Conservation (phyloP, 2,113 vertebrate species). For the Melanocharis versteri region DNA sequence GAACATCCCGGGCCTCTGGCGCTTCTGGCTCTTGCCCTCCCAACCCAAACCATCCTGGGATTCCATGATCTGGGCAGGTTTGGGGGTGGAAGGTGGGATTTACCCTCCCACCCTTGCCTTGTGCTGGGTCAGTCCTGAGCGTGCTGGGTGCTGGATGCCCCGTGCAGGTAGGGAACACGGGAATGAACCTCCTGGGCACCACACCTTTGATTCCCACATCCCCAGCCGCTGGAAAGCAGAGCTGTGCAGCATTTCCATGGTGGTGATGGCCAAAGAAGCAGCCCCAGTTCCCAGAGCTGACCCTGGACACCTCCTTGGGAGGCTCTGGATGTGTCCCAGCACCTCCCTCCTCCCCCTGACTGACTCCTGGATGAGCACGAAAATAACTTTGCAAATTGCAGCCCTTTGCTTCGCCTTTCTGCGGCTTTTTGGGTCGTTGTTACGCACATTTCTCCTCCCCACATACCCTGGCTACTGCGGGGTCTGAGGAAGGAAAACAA, state of each 20-base stretch:
- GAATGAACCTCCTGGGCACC: background rate
- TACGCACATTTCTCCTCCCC: background rate
- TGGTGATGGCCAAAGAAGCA: background rate
- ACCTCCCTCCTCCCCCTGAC: background rate
- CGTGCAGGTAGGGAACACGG: background rate
- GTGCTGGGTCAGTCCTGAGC: background rate
- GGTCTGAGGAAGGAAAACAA: background rate
- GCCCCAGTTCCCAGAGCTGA: background rate
- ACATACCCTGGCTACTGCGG: background rate
- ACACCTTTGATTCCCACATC: background rate
- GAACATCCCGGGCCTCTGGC: background rate
- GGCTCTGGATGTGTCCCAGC: background rate
- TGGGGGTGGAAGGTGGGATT: background rate
- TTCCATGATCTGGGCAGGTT: background rate
- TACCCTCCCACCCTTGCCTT: background rate
- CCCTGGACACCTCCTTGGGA: background rate
- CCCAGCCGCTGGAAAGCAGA: background rate
- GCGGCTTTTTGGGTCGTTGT: background rate
- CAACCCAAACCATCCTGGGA: background rate
- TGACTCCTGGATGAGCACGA: background rate
- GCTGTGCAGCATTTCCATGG: background rate
- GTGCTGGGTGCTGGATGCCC: background rate
- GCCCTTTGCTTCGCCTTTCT: background rate
- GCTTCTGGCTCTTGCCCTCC: background rate
- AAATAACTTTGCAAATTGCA: background rate